These are phyloP conservation scores for Seriola quinqueradiata DNA, from an alignment of 2,113 vertebrate species.

Conservation along the genomic window DNA sequence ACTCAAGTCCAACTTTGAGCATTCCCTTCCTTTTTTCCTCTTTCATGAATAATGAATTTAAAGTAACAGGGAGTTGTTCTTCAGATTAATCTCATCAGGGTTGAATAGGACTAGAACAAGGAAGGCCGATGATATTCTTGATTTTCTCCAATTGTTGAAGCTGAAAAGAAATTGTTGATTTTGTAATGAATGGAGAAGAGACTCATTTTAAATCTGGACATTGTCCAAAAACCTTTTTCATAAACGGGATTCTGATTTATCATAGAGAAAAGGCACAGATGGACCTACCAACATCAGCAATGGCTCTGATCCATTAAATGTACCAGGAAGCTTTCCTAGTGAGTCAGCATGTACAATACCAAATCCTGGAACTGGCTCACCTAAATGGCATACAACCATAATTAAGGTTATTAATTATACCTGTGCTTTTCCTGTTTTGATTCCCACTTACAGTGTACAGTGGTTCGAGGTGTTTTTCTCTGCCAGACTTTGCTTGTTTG, in stretches of 20 bases:
- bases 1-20: background rate
- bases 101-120: background rate
- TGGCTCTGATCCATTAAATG: background rate
- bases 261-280: background rate
- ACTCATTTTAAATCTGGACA: background rate
- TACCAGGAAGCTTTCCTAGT: background rate
- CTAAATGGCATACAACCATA: background rate
- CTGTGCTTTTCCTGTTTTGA: background rate
- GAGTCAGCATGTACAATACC: background rate
- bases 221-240: background rate
- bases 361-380: background rate
- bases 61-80: too few relatives aligned
- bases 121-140: background rate
- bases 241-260: background rate
- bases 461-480: background rate
- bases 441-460: too few relatives aligned
- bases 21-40: background rate
- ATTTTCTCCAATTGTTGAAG: background rate
- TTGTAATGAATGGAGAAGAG: background rate
- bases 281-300: background rate
- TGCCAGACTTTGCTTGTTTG: too few relatives aligned
- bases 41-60: too few relatives aligned
- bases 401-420: background rate
- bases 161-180: background rate
- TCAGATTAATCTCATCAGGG: background rate